These are phyloP conservation scores for Phyto melanocephala DNA, from an alignment of 2,888 invertebrate species.

Conservation along the genomic window DNA sequence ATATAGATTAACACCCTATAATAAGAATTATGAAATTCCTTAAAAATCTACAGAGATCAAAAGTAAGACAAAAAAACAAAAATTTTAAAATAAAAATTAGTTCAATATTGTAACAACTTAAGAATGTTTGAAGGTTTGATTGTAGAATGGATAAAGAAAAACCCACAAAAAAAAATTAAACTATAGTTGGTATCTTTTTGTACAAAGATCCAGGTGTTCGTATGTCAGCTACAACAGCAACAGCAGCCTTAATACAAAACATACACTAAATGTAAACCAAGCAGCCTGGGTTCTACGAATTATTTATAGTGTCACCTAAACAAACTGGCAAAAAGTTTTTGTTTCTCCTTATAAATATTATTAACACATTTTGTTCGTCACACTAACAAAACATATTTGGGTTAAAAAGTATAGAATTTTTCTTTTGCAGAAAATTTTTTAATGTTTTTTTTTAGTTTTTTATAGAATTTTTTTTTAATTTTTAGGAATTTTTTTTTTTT, in stretches of 20 bases:
- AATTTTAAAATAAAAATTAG: conserved; percentile 45
- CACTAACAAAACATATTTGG: conserved; percentile 45
- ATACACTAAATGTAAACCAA: conserved; percentile 11
- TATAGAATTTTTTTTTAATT: no score
- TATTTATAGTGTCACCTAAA: conserved; percentile 56
- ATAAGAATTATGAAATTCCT: conserved; percentile 62
- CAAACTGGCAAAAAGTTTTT: conserved; percentile 23
- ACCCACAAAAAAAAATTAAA: not conserved
- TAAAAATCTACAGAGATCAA: conserved; percentile 19
- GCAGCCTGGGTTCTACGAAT: not conserved
- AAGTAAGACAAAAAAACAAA: not conserved
- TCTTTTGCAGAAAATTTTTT: no score
- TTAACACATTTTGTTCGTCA: conserved; percentile 19
- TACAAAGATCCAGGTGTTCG: conserved; percentile 61
- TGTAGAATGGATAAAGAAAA: conserved; percentile 52
- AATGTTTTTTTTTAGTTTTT: no score
- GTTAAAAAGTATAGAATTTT: conserved; percentile 33
- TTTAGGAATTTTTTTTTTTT: no score
- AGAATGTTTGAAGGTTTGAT: conserved; percentile 63
- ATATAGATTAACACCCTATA: conserved; percentile 58
- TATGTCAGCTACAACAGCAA: conserved; percentile 25
- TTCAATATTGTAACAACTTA: conserved; percentile 57
- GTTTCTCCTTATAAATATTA: conserved; percentile 31
- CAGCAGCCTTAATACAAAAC: conserved; percentile 42
- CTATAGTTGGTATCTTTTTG: conserved; percentile 24